Evolutionary conservation across 2,797 vertebrate species (phyloP), one percentile per base, ranked within the genome.

Genomic region (Thaleichthys pacificus): DNA sequence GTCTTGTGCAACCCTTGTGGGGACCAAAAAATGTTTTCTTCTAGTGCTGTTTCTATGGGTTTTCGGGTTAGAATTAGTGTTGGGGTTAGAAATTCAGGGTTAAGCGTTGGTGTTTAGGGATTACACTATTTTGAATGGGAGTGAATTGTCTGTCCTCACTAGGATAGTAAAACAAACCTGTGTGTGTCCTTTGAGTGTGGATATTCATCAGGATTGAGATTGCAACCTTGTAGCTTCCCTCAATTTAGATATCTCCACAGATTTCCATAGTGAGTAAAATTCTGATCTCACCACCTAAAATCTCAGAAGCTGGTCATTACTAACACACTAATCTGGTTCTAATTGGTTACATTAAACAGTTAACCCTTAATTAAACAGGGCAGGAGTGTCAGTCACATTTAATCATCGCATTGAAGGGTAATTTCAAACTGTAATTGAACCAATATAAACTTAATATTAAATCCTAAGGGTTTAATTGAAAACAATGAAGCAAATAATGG

Each of bases 391-490:
- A 77, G 83, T 86, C 78, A 70, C 72, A 80, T 86, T 84, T 83
- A 83, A 87, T 89, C 83, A 85, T 66, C 65, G 69, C 74, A 57
- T 74, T 73, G 74, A 83, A 65, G 75, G 80, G 68, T 82, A 84
- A 87, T 88, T 75, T 82, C 42, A 38, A 75, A 80, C 68, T 79
- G 71, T 86, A 88, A 87, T 88, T 85, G 75, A 78, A 61, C 76
- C 76, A 75, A 84, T 86, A 79, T 32, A 82, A 77, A 83, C 74
- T 30, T 70, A 71, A n/a, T n/a, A n/a, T n/a, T n/a, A 56, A 74
- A 75, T 82, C 82, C 73, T 77, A 74, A 49, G 72, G 80, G 81
- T 83, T 70, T 88, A 81, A 88, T 87, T 82, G 83, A 83, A 85
- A 78, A 77, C 76, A 87, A 80, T 88, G 79, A 85, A 80, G 79